phyloP scores from a whole-genome alignment of 2,113 vertebrate species.

The Eonycteris spelaea region DNA sequence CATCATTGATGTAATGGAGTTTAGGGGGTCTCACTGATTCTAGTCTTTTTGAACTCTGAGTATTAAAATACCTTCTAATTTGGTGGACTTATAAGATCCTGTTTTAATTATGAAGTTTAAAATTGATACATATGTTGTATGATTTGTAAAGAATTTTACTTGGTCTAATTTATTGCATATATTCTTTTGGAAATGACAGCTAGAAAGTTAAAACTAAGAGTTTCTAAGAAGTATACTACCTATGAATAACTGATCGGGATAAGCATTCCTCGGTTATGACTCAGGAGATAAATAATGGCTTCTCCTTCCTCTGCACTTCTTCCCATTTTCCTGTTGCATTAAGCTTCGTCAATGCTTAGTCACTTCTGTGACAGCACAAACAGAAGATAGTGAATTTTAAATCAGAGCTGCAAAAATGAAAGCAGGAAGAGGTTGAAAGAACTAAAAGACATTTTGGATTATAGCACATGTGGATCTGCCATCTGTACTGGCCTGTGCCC shows the following conservation, averaged over 20 bases:
- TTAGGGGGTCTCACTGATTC: background rate
- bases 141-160: slow-evolving; percentile 32
- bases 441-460: background rate
- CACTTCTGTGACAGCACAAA: background rate
- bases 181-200: slow-evolving; percentile 2
- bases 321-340: background rate
- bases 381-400: background rate
- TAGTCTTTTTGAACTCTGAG: background rate
- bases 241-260: background rate
- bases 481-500: background rate
- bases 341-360: background rate
- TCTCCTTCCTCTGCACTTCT: background rate
- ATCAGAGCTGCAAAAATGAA: background rate
- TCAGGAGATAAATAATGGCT: background rate
- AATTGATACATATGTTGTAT: background rate
- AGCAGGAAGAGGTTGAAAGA: background rate
- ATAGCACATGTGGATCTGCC: background rate
- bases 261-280: background rate
- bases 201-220: background rate
- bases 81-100: background rate
- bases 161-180: slow-evolving; percentile 6
- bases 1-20: background rate
- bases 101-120: slow-evolving; percentile 30
- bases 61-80: background rate
- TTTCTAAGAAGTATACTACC: background rate